phyloP scores from a whole-genome alignment of 2,888 invertebrate genomes.

The Andrena praecox region DNA sequence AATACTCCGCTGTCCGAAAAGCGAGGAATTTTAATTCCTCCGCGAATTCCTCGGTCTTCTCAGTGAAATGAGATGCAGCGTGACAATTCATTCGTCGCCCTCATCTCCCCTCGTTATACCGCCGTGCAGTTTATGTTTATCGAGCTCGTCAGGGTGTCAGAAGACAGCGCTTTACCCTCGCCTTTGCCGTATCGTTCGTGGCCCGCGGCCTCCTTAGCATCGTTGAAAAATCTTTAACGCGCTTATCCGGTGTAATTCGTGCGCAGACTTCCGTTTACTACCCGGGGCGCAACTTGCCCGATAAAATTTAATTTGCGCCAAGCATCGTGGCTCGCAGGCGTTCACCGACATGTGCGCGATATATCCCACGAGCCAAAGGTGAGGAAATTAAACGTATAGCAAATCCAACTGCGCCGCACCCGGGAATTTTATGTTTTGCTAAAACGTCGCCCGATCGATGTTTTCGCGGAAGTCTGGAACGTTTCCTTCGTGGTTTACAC shows the following conservation, averaged over 20 bases:
- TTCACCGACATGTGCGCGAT: constrained; percentile 17
- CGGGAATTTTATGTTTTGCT: constrained; percentile 29
- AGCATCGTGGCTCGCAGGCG: constrained; percentile 35
- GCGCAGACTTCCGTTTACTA: constrained; percentile 30
- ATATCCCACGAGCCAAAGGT: neutral
- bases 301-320: constrained; percentile 64
- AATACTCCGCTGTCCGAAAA: too few species aligned
- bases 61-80: too few species aligned
- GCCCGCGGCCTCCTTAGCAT: neutral
- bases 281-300: constrained; percentile 41
- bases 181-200: too few species aligned
- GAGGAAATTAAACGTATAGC: constrained; percentile 26
- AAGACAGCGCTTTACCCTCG: neutral
- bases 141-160: neutral
- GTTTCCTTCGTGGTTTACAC: constrained; percentile 7
- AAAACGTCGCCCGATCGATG: constrained; percentile 30
- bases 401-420: neutral
- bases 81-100: too few species aligned
- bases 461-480: neutral
- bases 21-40: too few species aligned
- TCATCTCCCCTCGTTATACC: too few species aligned
- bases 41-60: too few species aligned
- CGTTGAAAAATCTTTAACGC: constrained; percentile 49
- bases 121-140: neutral
- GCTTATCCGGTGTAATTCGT: constrained; percentile 54